Conservation (phyloP, 2,888 invertebrate species). For the Drosophila ezoana region DNA sequence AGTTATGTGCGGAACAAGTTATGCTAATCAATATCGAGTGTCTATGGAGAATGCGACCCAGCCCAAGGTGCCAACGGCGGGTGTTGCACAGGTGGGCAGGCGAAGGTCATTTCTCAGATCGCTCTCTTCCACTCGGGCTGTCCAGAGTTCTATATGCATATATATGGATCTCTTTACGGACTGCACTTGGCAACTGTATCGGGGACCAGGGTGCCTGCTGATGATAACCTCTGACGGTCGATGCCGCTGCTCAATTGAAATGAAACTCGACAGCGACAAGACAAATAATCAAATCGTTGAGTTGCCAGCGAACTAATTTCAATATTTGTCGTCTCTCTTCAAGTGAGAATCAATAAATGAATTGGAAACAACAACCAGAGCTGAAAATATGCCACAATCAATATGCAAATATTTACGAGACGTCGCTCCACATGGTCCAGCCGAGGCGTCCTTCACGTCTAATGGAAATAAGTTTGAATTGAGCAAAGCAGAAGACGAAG, state of each 20-base stretch:
- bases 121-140: slow-evolving; percentile 7
- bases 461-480: slow-evolving; percentile 65
- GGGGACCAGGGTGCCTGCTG: neutral
- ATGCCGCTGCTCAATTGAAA: slow-evolving; percentile 44
- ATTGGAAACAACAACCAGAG: slow-evolving; percentile 29
- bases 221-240: slow-evolving; percentile 52
- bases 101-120: slow-evolving; percentile 41
- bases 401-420: slow-evolving; percentile 69
- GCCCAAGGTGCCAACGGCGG: slow-evolving; percentile 55
- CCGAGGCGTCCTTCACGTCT: slow-evolving; percentile 60
- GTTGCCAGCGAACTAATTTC: slow-evolving; percentile 56
- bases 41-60: slow-evolving; percentile 47
- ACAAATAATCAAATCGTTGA: slow-evolving; percentile 56
- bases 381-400: slow-evolving; percentile 69
- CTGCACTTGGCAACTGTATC: slow-evolving; percentile 49
- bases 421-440: slow-evolving; percentile 30
- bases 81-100: slow-evolving; percentile 56
- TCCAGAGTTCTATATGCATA: neutral
- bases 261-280: slow-evolving; percentile 22
- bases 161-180: neutral
- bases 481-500: slow-evolving; percentile 36
- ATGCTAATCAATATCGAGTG: slow-evolving; percentile 56
- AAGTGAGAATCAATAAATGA: slow-evolving; percentile 63
- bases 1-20: slow-evolving; percentile 50
- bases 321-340: slow-evolving; percentile 53